Conservation (phyloP, 2,113 vertebrate species). For the Spizaetus ornatus region DNA sequence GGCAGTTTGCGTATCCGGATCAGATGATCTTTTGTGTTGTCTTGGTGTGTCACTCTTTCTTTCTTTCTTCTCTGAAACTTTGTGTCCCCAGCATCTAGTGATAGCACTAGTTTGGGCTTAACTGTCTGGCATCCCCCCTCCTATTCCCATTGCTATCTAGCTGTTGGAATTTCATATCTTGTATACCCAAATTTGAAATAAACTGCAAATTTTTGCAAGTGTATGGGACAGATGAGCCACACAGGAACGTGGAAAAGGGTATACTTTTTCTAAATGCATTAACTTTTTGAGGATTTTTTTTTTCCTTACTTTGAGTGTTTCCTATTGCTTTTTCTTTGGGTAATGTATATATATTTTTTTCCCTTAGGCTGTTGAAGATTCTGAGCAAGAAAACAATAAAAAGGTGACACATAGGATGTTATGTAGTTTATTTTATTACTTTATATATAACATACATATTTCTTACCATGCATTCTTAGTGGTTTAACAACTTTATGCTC, state of each 20-base stretch:
- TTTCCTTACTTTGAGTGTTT: constrained; percentile 19
- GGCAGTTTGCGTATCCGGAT: background rate
- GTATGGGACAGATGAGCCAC: background rate
- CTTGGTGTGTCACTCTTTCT: background rate
- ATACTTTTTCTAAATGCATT: background rate
- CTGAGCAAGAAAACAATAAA: constrained; percentile 94
- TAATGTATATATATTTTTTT: constrained; percentile 72
- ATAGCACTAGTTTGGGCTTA: background rate
- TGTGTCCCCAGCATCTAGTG: background rate
- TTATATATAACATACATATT: constrained; percentile 4
- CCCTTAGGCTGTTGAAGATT: constrained; percentile 84
- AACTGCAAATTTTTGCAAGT: background rate
- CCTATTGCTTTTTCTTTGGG: constrained; percentile 44
- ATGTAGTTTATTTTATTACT: constrained; percentile 34
- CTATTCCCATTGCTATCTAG: background rate
- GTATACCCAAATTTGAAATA: background rate
- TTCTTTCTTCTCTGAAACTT: background rate
- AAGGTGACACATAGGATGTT: constrained; percentile 79
- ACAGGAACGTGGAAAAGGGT: background rate
- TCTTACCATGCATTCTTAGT: background rate
- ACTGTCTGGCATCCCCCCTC: background rate
- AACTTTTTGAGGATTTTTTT: background rate
- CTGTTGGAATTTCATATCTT: background rate
- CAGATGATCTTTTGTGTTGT: background rate
- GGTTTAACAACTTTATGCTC: background rate